A percentile compares a stretch with the other conserved stretches of the same genome.
phyloP scores from a whole-genome alignment of 2,797 vertebrate genomes.

The Hybognathus amarus region DNA sequence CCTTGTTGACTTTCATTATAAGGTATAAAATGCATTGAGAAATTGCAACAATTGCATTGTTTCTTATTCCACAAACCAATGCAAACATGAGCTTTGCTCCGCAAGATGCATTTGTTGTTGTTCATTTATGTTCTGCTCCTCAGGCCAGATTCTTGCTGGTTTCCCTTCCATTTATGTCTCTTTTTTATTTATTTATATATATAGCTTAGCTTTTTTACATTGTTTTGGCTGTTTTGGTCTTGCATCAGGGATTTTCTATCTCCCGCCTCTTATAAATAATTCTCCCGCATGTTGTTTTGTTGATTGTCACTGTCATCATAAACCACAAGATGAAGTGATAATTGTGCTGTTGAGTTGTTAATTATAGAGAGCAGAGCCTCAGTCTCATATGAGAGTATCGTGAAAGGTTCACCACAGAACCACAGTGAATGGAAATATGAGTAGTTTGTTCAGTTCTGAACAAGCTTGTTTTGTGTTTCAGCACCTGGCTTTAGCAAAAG shows the following conservation, averaged over 20 bases:
- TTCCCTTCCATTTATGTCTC: conserved; percentile 16
- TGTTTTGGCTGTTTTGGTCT: conserved; percentile 43
- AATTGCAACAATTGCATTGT: conserved; percentile 2
- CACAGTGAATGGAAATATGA: conserved; percentile 19
- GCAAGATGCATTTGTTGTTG: conserved; percentile 22
- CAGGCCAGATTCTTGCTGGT: background rate
- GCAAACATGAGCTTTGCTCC: conserved; percentile 34
- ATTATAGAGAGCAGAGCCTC: conserved; percentile 9
- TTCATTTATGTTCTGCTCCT: conserved; percentile 9
- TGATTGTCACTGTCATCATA: conserved; percentile 35
- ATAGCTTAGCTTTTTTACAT: conserved; percentile 25
- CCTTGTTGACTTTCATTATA: conserved; percentile 79
- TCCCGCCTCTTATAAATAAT: background rate
- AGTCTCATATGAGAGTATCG: background rate
- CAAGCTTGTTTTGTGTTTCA: conserved; percentile 65
- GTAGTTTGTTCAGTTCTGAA: conserved; percentile 29
- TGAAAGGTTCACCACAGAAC: conserved; percentile 7
- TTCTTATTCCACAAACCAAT: conserved; percentile 36
- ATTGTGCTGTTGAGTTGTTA: conserved; percentile 46
- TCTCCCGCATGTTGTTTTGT: conserved; percentile 43
- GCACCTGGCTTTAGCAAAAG: conserved; percentile 89
- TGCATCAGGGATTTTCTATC: conserved; percentile 31
- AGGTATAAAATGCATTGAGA: conserved; percentile 72
- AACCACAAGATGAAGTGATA: conserved; percentile 16
- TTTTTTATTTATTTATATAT: background rate